These are phyloP conservation scores for Ictalurus punctatus DNA, from an alignment of 2,113 vertebrate genomes.

Conservation along the genomic window DNA sequence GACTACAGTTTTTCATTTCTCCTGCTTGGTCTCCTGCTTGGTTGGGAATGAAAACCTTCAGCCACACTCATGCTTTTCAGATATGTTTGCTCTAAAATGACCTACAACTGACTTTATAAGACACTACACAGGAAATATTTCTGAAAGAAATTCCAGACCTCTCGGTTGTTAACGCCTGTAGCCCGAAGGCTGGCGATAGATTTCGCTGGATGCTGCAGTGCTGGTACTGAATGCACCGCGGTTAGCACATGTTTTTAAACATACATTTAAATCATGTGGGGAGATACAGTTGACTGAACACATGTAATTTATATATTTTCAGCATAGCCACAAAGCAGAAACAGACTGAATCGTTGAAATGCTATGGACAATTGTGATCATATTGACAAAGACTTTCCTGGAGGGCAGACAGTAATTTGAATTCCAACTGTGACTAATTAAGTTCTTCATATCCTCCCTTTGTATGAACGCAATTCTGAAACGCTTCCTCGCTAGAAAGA, in stretches of 20 bases:
- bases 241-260: background rate
- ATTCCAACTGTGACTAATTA: background rate
- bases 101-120: background rate
- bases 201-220: background rate
- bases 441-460: background rate
- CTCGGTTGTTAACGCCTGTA: background rate
- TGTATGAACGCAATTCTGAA: background rate
- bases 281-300: background rate
- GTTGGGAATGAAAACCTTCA: background rate
- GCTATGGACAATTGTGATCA: background rate
- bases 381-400: background rate
- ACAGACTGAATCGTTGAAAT: background rate
- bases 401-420: background rate
- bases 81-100: background rate
- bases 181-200: background rate
- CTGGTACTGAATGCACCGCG: background rate
- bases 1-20: background rate
- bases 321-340: background rate
- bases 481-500: background rate
- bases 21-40: conserved; percentile 1
- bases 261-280: background rate
- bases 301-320: background rate
- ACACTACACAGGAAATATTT: background rate
- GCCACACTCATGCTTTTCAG: background rate
- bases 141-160: background rate